phyloP scores from a whole-genome alignment of 1,140 invertebrate species.

The Drosophila bifasciata region DNA sequence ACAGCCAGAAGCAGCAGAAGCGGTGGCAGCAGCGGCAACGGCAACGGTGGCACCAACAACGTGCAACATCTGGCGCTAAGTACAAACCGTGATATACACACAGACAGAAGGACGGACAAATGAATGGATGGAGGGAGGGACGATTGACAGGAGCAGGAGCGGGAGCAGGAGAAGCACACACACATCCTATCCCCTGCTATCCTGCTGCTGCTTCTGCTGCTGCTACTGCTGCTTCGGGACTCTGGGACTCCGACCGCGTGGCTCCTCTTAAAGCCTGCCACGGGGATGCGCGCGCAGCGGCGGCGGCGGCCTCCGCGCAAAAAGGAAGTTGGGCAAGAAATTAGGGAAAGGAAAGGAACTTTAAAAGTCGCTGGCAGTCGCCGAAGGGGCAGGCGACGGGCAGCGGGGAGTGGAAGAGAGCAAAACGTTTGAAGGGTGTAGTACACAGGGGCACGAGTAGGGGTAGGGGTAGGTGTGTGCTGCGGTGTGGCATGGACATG shows the following conservation, averaged over 20 bases:
- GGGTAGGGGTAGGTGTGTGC: not conserved
- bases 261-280: conserved; percentile 60
- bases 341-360: conserved; percentile 46
- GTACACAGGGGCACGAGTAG: not conserved
- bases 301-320: conserved; percentile 47
- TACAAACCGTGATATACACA: conserved; percentile 82
- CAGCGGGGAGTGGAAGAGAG: not conserved
- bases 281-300: conserved; percentile 72
- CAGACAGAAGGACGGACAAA: conserved; percentile 41
- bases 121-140: conserved; percentile 9
- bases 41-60: conserved; percentile 39
- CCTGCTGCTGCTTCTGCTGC: conserved; percentile 21
- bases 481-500: conserved; percentile 16
- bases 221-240: conserved; percentile 22
- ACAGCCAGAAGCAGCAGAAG: conserved; percentile 36
- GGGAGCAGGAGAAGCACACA: conserved; percentile 1
- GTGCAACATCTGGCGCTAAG: conserved; percentile 81
- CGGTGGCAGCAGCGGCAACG: conserved; percentile 28
- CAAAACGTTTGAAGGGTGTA: not conserved
- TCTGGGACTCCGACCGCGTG: not conserved
- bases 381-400: conserved; percentile 29
- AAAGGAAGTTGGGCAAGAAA: conserved; percentile 71
- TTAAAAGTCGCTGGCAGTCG: conserved; percentile 33
- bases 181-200: conserved; percentile 12
- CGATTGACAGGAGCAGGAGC: conserved; percentile 15